These are phyloP conservation scores for Tetranychus truncatus DNA, from an alignment of 2,888 invertebrate genomes.

Conservation along the genomic window DNA sequence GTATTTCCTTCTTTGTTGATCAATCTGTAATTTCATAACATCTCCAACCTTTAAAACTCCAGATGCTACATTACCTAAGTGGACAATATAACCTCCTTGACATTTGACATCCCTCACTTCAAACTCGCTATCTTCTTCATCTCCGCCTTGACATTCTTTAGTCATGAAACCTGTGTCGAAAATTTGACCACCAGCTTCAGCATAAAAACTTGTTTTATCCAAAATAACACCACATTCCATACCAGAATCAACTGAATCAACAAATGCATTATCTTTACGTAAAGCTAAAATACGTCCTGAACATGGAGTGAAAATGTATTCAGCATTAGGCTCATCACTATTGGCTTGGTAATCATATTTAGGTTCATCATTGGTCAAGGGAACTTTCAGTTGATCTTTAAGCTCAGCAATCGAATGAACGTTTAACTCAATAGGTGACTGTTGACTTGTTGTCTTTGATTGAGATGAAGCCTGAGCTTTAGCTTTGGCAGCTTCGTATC, in stretches of 20 bases:
- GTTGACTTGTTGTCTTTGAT: constrained; percentile 57
- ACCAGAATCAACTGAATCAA: constrained; percentile 57
- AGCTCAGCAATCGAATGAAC: constrained; percentile 84
- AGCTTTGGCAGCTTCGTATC: constrained; percentile 79
- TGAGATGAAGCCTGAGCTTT: constrained; percentile 67
- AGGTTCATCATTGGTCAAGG: constrained; percentile 66
- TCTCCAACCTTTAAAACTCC: constrained; percentile 66
- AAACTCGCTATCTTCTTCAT: constrained; percentile 53
- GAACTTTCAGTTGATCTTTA: constrained; percentile 48
- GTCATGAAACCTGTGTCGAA: constrained; percentile 83
- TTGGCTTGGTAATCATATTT: constrained; percentile 63
- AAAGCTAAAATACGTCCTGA: constrained; percentile 61
- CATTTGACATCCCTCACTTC: constrained; percentile 80
- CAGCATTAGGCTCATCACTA: constrained; percentile 45
- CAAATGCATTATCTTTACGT: constrained; percentile 60
- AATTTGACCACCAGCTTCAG: constrained; percentile 97
- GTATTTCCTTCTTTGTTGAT: constrained; percentile 57
- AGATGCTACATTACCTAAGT: constrained; percentile 46
- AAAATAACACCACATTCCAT: constrained; percentile 78
- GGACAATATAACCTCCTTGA: constrained; percentile 83
- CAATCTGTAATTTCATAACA: constrained; percentile 56
- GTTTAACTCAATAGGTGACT: constrained; percentile 70
- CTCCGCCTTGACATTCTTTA: constrained; percentile 37
- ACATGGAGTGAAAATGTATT: constrained; percentile 56
- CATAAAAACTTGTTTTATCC: constrained; percentile 85